phyloP scores from a whole-genome alignment of 2,888 invertebrate species.

The Troides helena region DNA sequence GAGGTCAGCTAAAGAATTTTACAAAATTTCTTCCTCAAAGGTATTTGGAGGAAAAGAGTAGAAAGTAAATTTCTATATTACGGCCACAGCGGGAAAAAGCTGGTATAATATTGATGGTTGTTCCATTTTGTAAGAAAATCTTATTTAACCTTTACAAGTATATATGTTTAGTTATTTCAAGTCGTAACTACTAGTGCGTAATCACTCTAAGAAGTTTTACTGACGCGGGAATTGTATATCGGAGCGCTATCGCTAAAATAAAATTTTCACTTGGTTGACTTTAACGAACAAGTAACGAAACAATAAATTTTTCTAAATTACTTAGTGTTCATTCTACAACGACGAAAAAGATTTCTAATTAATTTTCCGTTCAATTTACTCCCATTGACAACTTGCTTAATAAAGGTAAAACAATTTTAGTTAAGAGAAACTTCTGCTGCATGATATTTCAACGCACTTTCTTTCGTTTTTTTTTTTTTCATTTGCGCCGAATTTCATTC shows the following conservation, averaged over 20 bases:
- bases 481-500: conserved; percentile 17
- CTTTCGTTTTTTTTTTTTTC: conserved; percentile 7
- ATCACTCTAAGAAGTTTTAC: too few relatives aligned
- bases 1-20: too few relatives aligned
- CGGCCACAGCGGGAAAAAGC: too few relatives aligned
- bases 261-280: background rate
- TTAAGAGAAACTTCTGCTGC: background rate
- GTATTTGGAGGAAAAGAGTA: too few relatives aligned
- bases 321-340: background rate
- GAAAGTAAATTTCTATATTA: too few relatives aligned
- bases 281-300: background rate
- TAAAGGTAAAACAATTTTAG: background rate
- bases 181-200: too few relatives aligned
- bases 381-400: background rate
- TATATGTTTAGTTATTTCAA: too few relatives aligned
- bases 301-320: background rate
- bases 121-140: too few relatives aligned
- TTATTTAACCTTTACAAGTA: too few relatives aligned
- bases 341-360: background rate
- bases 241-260: background rate
- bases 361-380: background rate
- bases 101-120: too few relatives aligned
- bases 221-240: background rate
- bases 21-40: too few relatives aligned
- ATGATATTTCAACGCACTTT: background rate